phyloP scores from a whole-genome alignment of 2,888 invertebrate genomes.

The Microctonus brassicae region DNA sequence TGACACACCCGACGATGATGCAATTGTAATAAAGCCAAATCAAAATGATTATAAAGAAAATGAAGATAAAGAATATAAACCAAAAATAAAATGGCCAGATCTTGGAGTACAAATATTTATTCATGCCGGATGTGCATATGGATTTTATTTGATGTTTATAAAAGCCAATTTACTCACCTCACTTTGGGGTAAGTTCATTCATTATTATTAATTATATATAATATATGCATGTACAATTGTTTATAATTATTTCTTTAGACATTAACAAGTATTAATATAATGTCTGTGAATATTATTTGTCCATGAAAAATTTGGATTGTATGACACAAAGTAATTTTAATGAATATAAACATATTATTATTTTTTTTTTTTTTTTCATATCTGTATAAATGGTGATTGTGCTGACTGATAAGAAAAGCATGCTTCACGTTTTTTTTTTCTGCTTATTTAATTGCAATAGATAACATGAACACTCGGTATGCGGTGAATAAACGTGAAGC shows the following conservation, averaged over 20 bases:
- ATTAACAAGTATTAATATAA: too few relatives aligned
- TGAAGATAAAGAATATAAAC: constrained; percentile 68
- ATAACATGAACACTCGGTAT: not conserved
- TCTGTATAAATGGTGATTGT: too few relatives aligned
- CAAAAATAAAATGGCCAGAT: constrained; percentile 82
- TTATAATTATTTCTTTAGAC: too few relatives aligned
- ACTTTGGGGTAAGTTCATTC: constrained; percentile 79
- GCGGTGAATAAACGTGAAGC: too few relatives aligned
- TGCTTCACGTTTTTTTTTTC: not conserved
- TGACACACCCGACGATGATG: not conserved
- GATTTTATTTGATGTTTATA: constrained; percentile 77
- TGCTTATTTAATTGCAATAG: not conserved
- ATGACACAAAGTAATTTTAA: not conserved
- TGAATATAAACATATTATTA: too few relatives aligned
- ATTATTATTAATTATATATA: not conserved
- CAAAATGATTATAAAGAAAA: not conserved
- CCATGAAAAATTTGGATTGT: not conserved
- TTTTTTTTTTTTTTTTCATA: too few relatives aligned
- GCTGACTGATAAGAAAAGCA: not conserved
- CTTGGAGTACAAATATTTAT: constrained; percentile 78
- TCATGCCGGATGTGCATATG: constrained; percentile 80
- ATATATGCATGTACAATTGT: too few relatives aligned
- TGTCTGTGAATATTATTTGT: too few relatives aligned
- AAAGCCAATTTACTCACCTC: constrained; percentile 76
- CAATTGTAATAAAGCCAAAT: constrained; percentile 10